Percentiles rank a stretch among this genome's conserved stretches.
Conservation (phyloP, 2,888 invertebrate genomes). For the Scaptomyza reducta region DNA sequence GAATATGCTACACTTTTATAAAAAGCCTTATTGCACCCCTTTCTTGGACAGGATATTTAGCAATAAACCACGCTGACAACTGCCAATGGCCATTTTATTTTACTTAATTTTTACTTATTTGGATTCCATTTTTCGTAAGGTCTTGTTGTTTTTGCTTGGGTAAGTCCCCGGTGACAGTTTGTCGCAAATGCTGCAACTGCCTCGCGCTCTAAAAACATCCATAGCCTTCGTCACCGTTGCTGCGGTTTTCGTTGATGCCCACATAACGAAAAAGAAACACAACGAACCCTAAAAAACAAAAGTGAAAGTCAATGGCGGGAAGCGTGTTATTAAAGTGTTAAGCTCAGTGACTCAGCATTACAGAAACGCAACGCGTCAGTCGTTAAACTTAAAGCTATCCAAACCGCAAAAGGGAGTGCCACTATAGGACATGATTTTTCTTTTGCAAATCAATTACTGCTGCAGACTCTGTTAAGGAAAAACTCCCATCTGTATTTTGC, state of each 20-base stretch:
- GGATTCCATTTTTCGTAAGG: conserved; percentile 5
- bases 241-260: conserved; percentile 10
- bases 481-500: neutral
- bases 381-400: conserved; percentile 71
- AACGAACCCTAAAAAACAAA: conserved; percentile 29
- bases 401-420: conserved; percentile 17
- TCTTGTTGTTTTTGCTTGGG: conserved; percentile 38
- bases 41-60: conserved; percentile 15
- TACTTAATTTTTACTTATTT: conserved; percentile 7
- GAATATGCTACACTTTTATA: conserved; percentile 14
- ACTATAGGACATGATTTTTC: conserved; percentile 51
- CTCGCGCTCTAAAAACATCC: conserved; percentile 8
- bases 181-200: conserved; percentile 46
- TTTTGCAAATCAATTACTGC: conserved; percentile 65
- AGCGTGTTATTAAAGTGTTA: conserved; percentile 1
- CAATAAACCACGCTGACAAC: conserved; percentile 35
- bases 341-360: neutral
- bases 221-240: neutral
- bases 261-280: conserved; percentile 31
- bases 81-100: conserved; percentile 14
- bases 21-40: conserved; percentile 10
- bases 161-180: conserved; percentile 52
- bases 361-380: conserved; percentile 49
- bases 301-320: conserved; percentile 2
- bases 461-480: conserved; percentile 13